Evolutionary conservation across 2,888 invertebrate genomes (phyloP).

Genomic region (Polylopha cassiicola): DNA sequence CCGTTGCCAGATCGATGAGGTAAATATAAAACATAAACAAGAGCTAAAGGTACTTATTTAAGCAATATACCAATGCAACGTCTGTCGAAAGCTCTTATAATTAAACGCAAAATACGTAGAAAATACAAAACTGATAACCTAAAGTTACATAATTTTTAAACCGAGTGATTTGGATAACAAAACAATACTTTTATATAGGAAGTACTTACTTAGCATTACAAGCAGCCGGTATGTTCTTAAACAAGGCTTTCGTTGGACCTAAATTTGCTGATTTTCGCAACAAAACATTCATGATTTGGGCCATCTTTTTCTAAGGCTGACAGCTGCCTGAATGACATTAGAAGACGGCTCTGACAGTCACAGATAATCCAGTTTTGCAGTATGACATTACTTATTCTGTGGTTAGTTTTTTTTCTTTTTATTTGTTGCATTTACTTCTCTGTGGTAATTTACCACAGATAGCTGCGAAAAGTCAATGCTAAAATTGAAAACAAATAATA

Average conservation of each 20-base stretch:
- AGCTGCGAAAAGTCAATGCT: no score
- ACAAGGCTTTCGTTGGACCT: constrained; percentile 52
- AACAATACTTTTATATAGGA: constrained; percentile 21
- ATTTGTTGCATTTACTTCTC: neutral
- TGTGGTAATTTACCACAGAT: no score
- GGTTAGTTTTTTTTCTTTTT: neutral
- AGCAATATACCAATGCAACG: no score
- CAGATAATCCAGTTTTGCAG: neutral
- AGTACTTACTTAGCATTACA: constrained; percentile 73
- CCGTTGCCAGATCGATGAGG: no score
- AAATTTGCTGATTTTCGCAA: constrained; percentile 75
- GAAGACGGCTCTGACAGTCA: neutral
- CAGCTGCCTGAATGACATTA: constrained; percentile 1
- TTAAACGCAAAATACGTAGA: constrained; percentile 3
- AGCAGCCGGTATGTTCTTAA: constrained; percentile 68
- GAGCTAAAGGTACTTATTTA: no score
- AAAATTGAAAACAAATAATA: no score
- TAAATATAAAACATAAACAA: no score
- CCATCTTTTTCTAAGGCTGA: constrained; percentile 62
- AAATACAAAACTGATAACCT: constrained; percentile 45
- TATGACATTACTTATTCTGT: neutral
- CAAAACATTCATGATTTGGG: constrained; percentile 71
- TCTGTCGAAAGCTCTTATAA: neutral
- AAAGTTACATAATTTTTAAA: constrained; percentile 64
- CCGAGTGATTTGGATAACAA: constrained; percentile 11